Percentiles rank a stretch among this genome's conserved stretches.
Evolutionary conservation across 2,113 vertebrate species (phyloP).

Genomic region (Notechis scutatus): DNA sequence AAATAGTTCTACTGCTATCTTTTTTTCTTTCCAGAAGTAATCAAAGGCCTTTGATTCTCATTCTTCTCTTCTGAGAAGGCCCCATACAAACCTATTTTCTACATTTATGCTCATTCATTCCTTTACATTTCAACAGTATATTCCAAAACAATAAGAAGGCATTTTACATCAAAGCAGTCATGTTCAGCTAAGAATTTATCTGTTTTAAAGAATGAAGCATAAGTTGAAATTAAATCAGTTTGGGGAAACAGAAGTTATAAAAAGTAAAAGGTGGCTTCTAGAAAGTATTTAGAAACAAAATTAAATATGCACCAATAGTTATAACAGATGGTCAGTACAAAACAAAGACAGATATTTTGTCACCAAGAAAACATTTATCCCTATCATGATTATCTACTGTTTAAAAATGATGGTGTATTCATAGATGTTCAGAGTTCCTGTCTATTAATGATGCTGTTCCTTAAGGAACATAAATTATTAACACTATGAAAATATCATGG

Average conservation of each 20-base stretch:
- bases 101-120: background rate
- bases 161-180: background rate
- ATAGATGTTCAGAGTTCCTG: background rate
- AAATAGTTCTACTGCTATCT: background rate
- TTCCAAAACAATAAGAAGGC: background rate
- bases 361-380: constrained; percentile 27
- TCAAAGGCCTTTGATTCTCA: background rate
- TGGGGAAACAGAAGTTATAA: background rate
- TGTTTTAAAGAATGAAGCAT: background rate
- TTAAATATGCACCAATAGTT: background rate
- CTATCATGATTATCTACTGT: background rate
- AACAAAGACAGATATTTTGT: background rate
- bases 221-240: background rate
- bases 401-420: background rate
- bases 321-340: background rate
- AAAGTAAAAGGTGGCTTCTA: background rate
- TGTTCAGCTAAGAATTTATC: background rate
- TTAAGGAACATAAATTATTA: background rate
- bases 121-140: background rate
- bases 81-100: background rate
- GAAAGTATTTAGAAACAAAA: background rate
- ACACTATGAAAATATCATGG: background rate
- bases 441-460: background rate
- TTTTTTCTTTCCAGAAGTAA: background rate
- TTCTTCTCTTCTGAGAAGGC: background rate